Conservation (phyloP, 2,888 invertebrate species). For the Lithophane socia region DNA sequence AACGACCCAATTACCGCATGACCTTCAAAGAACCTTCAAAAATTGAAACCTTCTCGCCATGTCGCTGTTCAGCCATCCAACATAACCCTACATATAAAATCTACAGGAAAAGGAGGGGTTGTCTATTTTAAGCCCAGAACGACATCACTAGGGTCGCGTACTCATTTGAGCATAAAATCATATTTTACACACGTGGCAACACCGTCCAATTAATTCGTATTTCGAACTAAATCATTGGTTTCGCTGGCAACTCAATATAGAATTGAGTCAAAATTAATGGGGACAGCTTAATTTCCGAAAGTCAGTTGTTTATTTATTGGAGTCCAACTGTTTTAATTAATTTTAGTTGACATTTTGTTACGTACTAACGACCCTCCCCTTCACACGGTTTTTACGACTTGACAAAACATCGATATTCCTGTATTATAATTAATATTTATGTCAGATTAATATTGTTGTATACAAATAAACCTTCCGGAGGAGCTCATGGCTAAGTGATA, state of each 20-base stretch:
- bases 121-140: conserved; percentile 50
- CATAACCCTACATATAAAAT: conserved; percentile 37
- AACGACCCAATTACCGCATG: conserved; percentile 34
- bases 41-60: conserved; percentile 23
- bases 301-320: conserved; percentile 14
- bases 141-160: conserved; percentile 51
- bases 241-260: conserved; percentile 28
- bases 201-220: conserved; percentile 45
- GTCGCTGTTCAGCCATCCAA: conserved; percentile 33
- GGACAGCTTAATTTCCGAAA: conserved; percentile 38
- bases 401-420: too few relatives aligned
- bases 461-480: not conserved
- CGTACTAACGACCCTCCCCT: not conserved
- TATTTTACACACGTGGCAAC: conserved; percentile 57
- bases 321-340: conserved; percentile 12
- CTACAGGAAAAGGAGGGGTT: conserved; percentile 56
- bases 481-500: too few relatives aligned
- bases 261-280: conserved; percentile 41
- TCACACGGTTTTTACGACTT: not conserved
- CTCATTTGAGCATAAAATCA: conserved; percentile 59
- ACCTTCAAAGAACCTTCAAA: conserved; percentile 50
- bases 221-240: conserved; percentile 43
- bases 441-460: too few relatives aligned
- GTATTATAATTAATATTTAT: too few relatives aligned
- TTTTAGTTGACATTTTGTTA: conserved; percentile 10